phyloP scores from a whole-genome alignment of 2,113 vertebrate species.

The Callopanchax toddi region DNA sequence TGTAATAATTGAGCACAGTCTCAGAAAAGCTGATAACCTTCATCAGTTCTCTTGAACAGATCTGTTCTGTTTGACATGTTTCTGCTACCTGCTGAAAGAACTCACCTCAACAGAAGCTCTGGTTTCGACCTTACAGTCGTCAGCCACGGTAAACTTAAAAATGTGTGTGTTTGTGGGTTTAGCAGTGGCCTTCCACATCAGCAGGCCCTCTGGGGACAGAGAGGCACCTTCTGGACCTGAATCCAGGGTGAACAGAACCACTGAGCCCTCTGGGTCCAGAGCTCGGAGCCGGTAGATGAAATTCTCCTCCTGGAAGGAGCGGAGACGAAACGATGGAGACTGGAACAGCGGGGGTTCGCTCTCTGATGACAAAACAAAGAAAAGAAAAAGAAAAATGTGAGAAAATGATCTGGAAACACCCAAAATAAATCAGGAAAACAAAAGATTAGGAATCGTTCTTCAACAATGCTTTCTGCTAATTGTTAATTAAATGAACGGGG shows the following conservation, averaged over 20 bases:
- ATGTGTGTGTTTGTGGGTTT: constrained; percentile 57
- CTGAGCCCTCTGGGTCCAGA: constrained; percentile 87
- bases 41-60: no score
- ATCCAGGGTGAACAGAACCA: constrained; percentile 80
- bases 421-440: no score
- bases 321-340: constrained; percentile 65
- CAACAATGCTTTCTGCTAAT: no score
- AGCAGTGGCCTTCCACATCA: constrained; percentile 81
- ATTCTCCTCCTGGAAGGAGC: constrained; percentile 84
- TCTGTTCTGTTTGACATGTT: no score
- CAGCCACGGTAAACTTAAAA: constrained; percentile 80
- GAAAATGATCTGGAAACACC: not conserved
- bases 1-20: no score
- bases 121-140: constrained; percentile 84
- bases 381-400: not conserved
- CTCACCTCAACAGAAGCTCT: constrained; percentile 79
- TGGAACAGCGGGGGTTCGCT: constrained; percentile 85
- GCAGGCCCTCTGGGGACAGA: constrained; percentile 85
- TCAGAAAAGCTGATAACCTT: no score
- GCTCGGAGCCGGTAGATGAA: constrained; percentile 86
- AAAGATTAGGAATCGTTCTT: no score
- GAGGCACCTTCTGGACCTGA: constrained; percentile 82
- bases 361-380: constrained; percentile 69
- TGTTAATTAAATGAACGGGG: no score
- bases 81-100: not conserved